Base-by-base conservation (phyloP, 2,113 vertebrate genomes). In the Struthio camelus region DNA sequence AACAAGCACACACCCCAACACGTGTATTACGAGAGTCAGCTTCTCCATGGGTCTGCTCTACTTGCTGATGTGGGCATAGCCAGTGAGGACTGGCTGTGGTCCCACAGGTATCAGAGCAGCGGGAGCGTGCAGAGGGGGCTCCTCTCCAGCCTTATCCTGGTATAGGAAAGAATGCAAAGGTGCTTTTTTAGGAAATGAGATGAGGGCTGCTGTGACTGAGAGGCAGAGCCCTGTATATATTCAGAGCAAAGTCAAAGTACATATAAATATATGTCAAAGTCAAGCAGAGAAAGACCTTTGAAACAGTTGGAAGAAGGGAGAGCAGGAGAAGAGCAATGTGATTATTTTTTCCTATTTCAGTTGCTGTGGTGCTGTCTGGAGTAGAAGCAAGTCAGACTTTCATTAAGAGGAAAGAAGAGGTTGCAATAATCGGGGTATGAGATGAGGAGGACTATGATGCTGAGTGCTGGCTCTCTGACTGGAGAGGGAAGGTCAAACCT, bases 61-160 rank as follows among this genome's bases (percentile, higher is more conserved):
- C 6, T 2, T 65, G 62, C 2, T 69, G 62, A 9, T 11, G 18
- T n/a, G 22, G 27, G 12, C 19, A 22, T 1, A 46, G 69, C 22
- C 32, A 80, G 53, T 65, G 40, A 0, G 0, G 8, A 38, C 8
- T 71, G 36, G 54, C 20, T 5, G 0, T 1, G 7, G 24, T 30
- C 5, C 46, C 28, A 16, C 5, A 14, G 9, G 7, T 14, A 17
- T 14, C 0, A 0, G 51, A 42, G 50, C 23, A 44, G 13, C 4
- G 1, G 28, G 28, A 61, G 8, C 0, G 0, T 76, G 53, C 40
- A 30, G 10, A 65, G n/a, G 24, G 44, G 79, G 9, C 9, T 87
- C 17, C n/a, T 76, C 19, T 71, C n/a, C 53, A 76, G 25, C 32
- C 9, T 34, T 30, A 65, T 65, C 19, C 20, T 34, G 32, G 34